phyloP scores from a whole-genome alignment of 1,140 invertebrate genomes.

The Zaprionus tsacasi region DNA sequence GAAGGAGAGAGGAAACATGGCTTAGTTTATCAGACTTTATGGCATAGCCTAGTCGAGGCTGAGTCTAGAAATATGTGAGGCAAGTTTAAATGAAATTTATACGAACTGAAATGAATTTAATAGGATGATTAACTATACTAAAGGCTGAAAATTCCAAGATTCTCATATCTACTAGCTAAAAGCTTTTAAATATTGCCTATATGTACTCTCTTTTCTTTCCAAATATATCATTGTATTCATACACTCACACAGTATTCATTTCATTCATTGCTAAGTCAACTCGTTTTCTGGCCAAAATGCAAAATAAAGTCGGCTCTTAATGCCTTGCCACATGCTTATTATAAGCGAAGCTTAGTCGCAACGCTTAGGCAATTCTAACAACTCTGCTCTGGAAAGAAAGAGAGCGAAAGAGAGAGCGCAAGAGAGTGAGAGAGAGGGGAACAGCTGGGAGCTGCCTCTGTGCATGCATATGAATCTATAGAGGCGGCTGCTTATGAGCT shows the following conservation, averaged over 20 bases:
- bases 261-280: slow-evolving; percentile 1
- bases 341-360: slow-evolving; percentile 28
- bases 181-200: no score
- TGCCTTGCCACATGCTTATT: slow-evolving; percentile 23
- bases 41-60: background rate
- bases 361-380: slow-evolving; percentile 12
- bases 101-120: background rate
- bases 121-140: background rate
- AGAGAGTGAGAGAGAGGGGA: background rate
- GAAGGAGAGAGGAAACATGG: background rate
- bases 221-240: slow-evolving; percentile 4
- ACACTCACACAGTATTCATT: slow-evolving; percentile 1
- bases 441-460: background rate
- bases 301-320: slow-evolving; percentile 15
- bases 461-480: slow-evolving; percentile 1
- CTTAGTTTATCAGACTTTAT: slow-evolving; percentile 38
- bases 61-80: slow-evolving; percentile 1
- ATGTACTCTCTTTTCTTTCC: background rate
- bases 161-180: no score
- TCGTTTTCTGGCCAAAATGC: background rate
- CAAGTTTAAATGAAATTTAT: background rate
- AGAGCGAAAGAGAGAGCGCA: background rate
- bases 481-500: slow-evolving; percentile 26
- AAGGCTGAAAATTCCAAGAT: background rate
- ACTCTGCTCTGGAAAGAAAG: background rate